Conservation (phyloP, 1,140 invertebrate genomes). For the Phthorimaea operculella region DNA sequence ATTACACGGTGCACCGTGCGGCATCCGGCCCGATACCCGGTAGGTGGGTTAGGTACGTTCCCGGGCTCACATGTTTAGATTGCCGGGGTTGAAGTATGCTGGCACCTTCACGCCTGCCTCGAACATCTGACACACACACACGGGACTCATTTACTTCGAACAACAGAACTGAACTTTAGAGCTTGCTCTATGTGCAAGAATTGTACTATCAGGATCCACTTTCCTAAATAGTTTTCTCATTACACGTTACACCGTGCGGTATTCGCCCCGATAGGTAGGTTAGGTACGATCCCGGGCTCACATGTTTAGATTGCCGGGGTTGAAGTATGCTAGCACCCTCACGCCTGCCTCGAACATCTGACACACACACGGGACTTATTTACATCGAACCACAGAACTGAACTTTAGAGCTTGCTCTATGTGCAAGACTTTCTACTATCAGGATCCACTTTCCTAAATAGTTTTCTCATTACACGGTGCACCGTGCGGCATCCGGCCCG, state of each 20-base stretch:
- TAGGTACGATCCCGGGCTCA: too few relatives aligned
- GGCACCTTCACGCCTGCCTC: neutral
- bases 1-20: neutral
- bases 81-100: neutral
- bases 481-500: neutral
- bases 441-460: too few relatives aligned
- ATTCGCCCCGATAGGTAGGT: neutral
- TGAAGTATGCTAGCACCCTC: neutral
- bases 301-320: neutral
- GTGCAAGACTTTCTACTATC: too few relatives aligned
- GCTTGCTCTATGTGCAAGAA: too few relatives aligned
- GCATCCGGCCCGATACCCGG: neutral
- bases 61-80: neutral
- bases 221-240: too few relatives aligned
- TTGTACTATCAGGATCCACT: too few relatives aligned
- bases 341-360: neutral
- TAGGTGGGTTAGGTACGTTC: neutral
- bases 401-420: too few relatives aligned
- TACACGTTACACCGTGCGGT: neutral
- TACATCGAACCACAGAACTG: too few relatives aligned
- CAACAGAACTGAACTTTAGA: too few relatives aligned
- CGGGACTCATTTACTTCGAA: too few relatives aligned
- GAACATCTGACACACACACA: too few relatives aligned
- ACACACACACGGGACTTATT: too few relatives aligned
- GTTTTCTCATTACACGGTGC: neutral